Evolutionary conservation across 2,113 vertebrate species (phyloP), one percentile per base, ranked within the genome.

Genomic region (Sapajus apella): DNA sequence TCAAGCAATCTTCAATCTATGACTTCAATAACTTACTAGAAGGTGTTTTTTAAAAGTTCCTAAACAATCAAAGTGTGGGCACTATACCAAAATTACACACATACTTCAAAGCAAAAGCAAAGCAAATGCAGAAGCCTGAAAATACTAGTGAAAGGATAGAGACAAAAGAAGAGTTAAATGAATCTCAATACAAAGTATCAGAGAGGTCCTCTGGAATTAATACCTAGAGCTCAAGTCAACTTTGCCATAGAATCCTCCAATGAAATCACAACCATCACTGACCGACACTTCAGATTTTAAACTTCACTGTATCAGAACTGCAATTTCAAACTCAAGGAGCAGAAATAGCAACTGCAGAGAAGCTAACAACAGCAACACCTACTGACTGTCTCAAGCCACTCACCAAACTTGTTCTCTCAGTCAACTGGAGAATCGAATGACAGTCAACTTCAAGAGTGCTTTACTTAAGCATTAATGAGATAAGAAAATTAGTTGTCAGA

Each of bases 381-480:
- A 97, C 98, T 98, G 97, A 97, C 97, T 93, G 77, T 91, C 89
- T 95, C 97, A 89, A 98, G 97, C 96, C 97, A 97, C 96, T 96
- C 87, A 95, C 87, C 50, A 96, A 97, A 95, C 91, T 55, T 43
- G 93, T 96, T 87, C 96, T 97, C 90, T 97, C 96, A 82, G 97
- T 97, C 91, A 96, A 93, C 75, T 64, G 89, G 88, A 96, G 37
- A 98, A 95, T 58, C 45, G 70, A 96, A n/a, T 50, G 91, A 90
- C 3, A 83, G 52, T 75, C 94, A 87, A 92, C 66, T 97, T 96
- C 66, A 75, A 56, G 40, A 68, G 47, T 82, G 52, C 61, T 95
- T 92, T 86, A 86, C 37, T 76, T 50, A 80, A 23, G 56, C 84
- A 95, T 80, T 80, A 82, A 83, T 21, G 52, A 95, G 87, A 89